Evolutionary conservation across 2,113 vertebrate genomes (phyloP), one percentile per base, ranked within the genome.

Genomic region (Macquaria ambigua): DNA sequence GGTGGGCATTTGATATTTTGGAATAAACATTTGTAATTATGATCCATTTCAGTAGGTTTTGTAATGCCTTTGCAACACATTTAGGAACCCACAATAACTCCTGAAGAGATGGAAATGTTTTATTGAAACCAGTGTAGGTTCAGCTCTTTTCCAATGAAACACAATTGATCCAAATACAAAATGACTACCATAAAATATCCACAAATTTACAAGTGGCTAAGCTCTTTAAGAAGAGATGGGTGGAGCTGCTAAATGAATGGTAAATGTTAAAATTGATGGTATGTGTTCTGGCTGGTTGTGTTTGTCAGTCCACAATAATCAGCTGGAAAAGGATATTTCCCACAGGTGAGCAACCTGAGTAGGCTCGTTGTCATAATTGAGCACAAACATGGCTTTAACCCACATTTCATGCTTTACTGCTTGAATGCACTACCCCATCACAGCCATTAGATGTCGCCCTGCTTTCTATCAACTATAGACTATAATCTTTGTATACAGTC

Each of bases 391-490:
- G 48, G 11, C 14, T 34, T 3, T 23, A 23, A 4, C 37, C 14
- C 46, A 67, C 31, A 20, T 0, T 8, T 67, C 9, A 50, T 23
- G 18, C 5, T 2, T 15, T 5, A 14, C 11, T 37, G 8, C 53
- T 11, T 11, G 5, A 23, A 8, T 11, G 25, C 74, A n/a, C 4
- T 23, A 21, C 31, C 18, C 31, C n/a, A 41, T 0, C 11, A 4
- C 1, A 8, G 2, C 78, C 88, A 55, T 75, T 78, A 87, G 92
- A 56, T 87, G 90, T 73, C 89, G 2, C 1, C 61, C 31, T 63
- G 8, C 23, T 23, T n/a, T 69, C 4, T 34, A 3, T 4, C 34
- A 34, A 34, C 34, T 4, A 34, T 4, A 34, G 34, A 34, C 34
- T 34, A 2, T 34, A 34, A 0, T 34, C 3, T 34, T 34, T 34